Base-by-base conservation (phyloP, 2,888 invertebrate species). In the Quadroppia sp. region DNA sequence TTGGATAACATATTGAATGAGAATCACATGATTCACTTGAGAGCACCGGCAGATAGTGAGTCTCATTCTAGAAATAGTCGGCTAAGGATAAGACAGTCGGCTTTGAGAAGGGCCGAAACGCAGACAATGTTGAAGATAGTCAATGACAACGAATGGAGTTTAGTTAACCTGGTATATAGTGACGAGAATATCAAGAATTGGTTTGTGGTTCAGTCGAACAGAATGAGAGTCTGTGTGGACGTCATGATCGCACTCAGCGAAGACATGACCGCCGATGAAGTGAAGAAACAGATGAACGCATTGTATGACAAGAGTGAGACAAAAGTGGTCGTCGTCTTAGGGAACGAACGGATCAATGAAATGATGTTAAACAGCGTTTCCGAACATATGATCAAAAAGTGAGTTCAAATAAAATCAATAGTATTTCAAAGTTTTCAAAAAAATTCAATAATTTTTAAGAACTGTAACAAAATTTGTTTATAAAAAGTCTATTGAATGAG, bases 151-250 rank as follows among this genome's bases (percentile, higher is more conserved):
- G 45, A 73, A 11, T 73, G 73, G 73, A 32, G 23, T 23, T 42
- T 67, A 45, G 45, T 73, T 40, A 73, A 73, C 30, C 25, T 73
- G 25, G 48, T 73, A 9, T 73, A 73, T 56, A 42, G 48, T 6
- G 67, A 73, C 20, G 67, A 67, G 42, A 20, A 28, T 1, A 7
- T 23, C 9, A 69, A 67, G 25, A 67, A 73, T 36, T 69, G 4
- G 15, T 73, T 73, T 50, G 67, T 69, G 15, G 45, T 73, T 50
- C 45, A 73, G 28, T 67, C 73, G 15, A 73, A 73, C 36, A 53
- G 69, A 53, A 23, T 56, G 23, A 73, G 69, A 9, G 25, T 73
- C 45, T 73, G 73, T 48, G 73, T 73, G 3, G 73, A 73, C 36
- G 15, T 67, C n/a, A 36, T 30, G 48, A 25, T 69, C 50, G 67